A percentile compares a stretch with the other conserved stretches of the same genome.
Evolutionary conservation across 2,888 invertebrate genomes (phyloP).

Genomic region (Epinotia bilunana): DNA sequence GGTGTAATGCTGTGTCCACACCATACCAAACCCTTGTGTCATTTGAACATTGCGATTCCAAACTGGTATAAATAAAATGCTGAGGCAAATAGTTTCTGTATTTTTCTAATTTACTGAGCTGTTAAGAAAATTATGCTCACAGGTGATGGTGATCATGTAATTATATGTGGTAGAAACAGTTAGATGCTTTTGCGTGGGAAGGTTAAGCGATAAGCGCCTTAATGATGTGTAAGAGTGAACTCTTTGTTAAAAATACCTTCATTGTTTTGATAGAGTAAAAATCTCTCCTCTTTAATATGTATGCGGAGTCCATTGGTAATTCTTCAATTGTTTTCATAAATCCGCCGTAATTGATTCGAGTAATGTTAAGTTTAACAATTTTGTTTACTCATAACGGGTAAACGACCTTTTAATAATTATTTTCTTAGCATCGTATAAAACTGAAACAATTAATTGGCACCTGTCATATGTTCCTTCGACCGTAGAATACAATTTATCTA

Average conservation of each 20-base stretch:
- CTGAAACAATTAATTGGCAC: constrained; percentile 38
- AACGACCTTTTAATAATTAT: constrained; percentile 25
- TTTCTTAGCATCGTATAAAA: constrained; percentile 16
- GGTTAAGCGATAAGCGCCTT: constrained; percentile 19
- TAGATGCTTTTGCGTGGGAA: constrained; percentile 39
- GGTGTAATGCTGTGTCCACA: constrained; percentile 9
- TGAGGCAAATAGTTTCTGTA: neutral
- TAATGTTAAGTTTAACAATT: neutral
- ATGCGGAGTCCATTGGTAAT: neutral
- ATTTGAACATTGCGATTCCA: constrained; percentile 10
- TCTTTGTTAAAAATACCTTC: constrained; percentile 7
- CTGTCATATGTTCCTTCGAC: constrained; percentile 31
- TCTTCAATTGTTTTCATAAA: neutral
- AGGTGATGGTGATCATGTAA: constrained; percentile 24
- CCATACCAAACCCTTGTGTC: constrained; percentile 9
- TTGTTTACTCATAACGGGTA: constrained; percentile 23
- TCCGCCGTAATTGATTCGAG: neutral
- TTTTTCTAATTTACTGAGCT: constrained; percentile 5
- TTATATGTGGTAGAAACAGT: constrained; percentile 30
- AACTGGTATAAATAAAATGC: neutral
- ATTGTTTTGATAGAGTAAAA: constrained; percentile 14
- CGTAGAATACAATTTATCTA: constrained; percentile 29
- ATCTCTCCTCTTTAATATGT: neutral
- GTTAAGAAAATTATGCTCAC: constrained; percentile 15
- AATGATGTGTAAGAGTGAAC: constrained; percentile 26